Evolutionary conservation across 1,140 invertebrate genomes (phyloP), one percentile per base, ranked within the genome.

Genomic region (Stenopsyche tienmushanensis): DNA sequence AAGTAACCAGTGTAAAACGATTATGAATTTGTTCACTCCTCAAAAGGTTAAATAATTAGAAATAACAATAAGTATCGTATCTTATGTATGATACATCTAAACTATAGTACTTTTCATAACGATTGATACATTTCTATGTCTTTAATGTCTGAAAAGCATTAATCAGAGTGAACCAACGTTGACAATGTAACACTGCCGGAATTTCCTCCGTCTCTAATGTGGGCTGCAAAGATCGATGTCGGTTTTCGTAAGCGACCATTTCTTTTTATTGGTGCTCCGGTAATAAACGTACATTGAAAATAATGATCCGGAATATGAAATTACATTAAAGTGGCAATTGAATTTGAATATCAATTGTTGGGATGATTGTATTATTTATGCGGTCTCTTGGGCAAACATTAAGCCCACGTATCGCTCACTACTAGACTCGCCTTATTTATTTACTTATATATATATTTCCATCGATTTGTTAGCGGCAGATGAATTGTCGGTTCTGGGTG

Each of bases 321-420:
- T 64, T 60, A 59, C 53, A 39, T 39, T 52, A 34, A 47, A 53
- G 62, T 39, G 47, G 66, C 62, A 67, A 67, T 60, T 52, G 60
- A 64, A 67, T 64, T 64, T 53, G 54, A 67, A 64, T 60, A 63
- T 44, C 62, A 67, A 63, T 67, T 60, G 66, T 67, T 59, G 34
- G 54, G 34, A 55, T 55, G 65, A 66, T 66, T 66, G 58, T 47
- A 39, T 64, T 67, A 67, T 67, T 67, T 67, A 64, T 64, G 60
- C 45, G 9, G 1, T 53, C 50, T 64, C 45, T 29, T 21, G 29
- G 13, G 47, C 53, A 67, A 67, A 64, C 44, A 63, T 53, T 58
- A 23, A 34, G 26, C 66, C 66, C 62, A 67, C 66, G 66, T 39
- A 15, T 21, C 54, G 10, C 49, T 20, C 10, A 57, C 3, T 9